Evolutionary conservation across 2,888 invertebrate species (phyloP), one percentile per base, ranked within the genome.

Genomic region (Protophormia terraenovae): DNA sequence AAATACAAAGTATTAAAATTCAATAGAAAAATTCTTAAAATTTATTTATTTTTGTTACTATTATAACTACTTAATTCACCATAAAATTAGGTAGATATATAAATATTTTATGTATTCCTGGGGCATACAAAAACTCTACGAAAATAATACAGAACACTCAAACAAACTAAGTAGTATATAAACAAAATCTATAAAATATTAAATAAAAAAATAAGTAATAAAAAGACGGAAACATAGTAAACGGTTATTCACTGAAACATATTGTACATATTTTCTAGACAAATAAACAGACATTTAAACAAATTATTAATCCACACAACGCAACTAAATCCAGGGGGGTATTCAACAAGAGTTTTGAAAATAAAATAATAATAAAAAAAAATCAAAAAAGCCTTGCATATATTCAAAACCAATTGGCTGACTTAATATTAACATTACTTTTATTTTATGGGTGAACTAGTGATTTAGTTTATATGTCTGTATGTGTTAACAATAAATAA

Each of bases 101-200:
- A n/a, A n/a, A 35, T 8, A 35, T 38, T 53, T 64, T 71, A 82
- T 64, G 64, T 75, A 82, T 82, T 82, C 79, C 71, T 38, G 29
- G 16, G 29, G 53, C 67, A 58, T 73, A 41, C n/a, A 41, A 69
- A 75, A 80, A 50, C 7, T 19, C 1, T 62, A n/a, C n/a, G n/a
- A 35, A 79, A 84, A 69, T n/a, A n/a, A n/a, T n/a, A n/a, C n/a
- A 71, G 27, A 79, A 78, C 50, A 24, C 19, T 22, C 22, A 38
- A 66, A 12, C 45, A 12, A 19, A 45, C 16, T 14, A n/a, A n/a
- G n/a, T n/a, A n/a, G n/a, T n/a, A n/a, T 35, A 12, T 19, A 12
- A 14, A 47, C 0, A 6, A 0, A 64, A 3, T 14, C 29, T 47
- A 22, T 6, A 35, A 53, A 60, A 53, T 8, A 29, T 8, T 1